Base-by-base conservation (phyloP, 2,797 vertebrate genomes). In the Microctenopoma stevenorrisi region DNA sequence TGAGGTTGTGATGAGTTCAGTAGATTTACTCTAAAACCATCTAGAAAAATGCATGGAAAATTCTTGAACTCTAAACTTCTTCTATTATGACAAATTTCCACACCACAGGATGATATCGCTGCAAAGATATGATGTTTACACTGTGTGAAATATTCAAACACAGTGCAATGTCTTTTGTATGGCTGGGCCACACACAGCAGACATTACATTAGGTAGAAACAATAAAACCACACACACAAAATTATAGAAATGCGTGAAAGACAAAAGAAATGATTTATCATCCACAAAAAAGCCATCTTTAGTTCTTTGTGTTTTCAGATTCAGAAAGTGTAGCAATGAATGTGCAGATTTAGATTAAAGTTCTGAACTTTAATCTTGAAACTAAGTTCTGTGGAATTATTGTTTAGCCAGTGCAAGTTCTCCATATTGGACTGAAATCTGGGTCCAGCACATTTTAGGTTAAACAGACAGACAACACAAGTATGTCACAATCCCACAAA, bases 401-500 rank as follows among this genome's bases (percentile, higher is more conserved):
- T 28, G 14, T 49, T 67, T 52, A 61, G 50, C n/a, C 28, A 69
- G 61, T 44, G 30, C 25, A 35, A 62, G 37, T 18, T 42, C 14
- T 50, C 75, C 26, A 68, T 63, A 37, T 61, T 68, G 25, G 54
- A 75, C 60, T 3, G 30, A 57, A 60, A 52, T 72, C 66, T 77
- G 75, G 38, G 28, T 64, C 30, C 14, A 35, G 62, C 57, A 59
- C 44, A 83, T 71, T 67, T 63, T 8, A 54, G 73, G 62, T 69
- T 77, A 72, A 85, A 75, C 48, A 56, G 68, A 79, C 79, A 76
- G 47, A 71, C 61, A 64, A 84, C 57, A 74, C 37, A 50, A 69
- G 35, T 55, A 50, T 37, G 48, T 51, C 64, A 74, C 56, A 57
- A 68, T 67, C 44, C 50, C 7, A 33, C 26, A 68, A 22, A 46